Conservation (phyloP, 1,140 invertebrate species). For the Drosophila suzukii region DNA sequence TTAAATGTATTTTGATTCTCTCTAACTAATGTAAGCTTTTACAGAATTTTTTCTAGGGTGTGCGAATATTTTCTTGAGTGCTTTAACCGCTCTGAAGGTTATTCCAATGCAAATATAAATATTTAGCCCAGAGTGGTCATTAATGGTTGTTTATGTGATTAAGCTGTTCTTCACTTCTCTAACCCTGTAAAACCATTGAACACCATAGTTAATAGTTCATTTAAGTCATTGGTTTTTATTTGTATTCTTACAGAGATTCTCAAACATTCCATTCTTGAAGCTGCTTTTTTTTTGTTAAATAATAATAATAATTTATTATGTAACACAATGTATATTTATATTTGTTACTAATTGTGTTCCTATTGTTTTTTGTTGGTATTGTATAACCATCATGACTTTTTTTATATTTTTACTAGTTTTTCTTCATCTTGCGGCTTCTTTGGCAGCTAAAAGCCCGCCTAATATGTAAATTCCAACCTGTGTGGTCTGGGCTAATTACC, state of each 20-base stretch:
- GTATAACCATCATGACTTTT: background rate
- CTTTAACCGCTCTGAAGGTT: constrained; percentile 55
- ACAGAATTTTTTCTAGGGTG: constrained; percentile 7
- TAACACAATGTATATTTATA: too few species aligned
- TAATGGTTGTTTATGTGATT: constrained; percentile 30
- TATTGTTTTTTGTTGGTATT: too few species aligned
- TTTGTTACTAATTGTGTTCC: too few species aligned
- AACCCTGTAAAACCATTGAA: background rate
- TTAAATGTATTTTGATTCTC: background rate
- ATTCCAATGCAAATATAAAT: constrained; percentile 7
- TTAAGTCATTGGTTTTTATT: background rate
- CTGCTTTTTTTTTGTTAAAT: too few species aligned
- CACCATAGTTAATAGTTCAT: background rate
- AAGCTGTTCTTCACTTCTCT: constrained; percentile 1
- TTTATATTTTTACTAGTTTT: background rate
- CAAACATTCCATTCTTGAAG: background rate
- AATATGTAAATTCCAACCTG: constrained; percentile 13
- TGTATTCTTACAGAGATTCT: background rate
- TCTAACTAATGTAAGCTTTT: background rate
- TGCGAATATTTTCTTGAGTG: constrained; percentile 13
- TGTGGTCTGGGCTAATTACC: constrained; percentile 73
- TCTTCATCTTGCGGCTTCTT: background rate
- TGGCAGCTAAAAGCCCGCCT: background rate
- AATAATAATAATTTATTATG: too few species aligned
- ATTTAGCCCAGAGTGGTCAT: background rate